phyloP scores from a whole-genome alignment of 2,797 vertebrate genomes.

The Psittacula derbiana region DNA sequence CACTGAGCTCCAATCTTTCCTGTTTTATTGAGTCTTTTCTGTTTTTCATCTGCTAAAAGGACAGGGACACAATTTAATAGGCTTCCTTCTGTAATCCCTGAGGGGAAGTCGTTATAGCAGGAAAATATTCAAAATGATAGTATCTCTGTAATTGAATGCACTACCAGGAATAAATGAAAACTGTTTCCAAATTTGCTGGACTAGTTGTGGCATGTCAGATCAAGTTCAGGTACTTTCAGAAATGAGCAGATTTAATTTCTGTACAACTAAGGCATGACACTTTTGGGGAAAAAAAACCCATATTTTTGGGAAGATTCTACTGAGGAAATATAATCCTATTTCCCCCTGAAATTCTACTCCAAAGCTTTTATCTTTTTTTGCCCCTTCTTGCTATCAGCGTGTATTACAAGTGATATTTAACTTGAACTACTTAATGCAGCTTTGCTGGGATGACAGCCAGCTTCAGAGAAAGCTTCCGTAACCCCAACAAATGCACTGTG shows the following conservation, averaged over 20 bases:
- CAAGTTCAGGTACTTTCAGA: slow-evolving; percentile 17
- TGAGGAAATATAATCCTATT: background rate
- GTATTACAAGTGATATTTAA: slow-evolving; percentile 37
- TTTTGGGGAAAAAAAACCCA: background rate
- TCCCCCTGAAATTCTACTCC: background rate
- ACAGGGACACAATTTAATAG: slow-evolving; percentile 13
- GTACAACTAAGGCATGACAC: background rate
- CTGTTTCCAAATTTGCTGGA: background rate
- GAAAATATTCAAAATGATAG: slow-evolving; percentile 54
- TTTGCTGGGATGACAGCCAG: slow-evolving; percentile 27
- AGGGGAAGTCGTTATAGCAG: slow-evolving; percentile 10
- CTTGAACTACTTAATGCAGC: slow-evolving; percentile 42
- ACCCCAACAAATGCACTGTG: background rate
- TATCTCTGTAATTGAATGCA: slow-evolving; percentile 57
- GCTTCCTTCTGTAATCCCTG: slow-evolving; percentile 12
- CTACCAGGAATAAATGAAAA: slow-evolving; percentile 27
- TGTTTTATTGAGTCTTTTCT: background rate
- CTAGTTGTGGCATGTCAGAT: background rate
- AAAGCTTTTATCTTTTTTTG: slow-evolving; percentile 1
- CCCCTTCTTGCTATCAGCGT: background rate
- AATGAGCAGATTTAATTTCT: slow-evolving; percentile 7
- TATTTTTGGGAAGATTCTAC: background rate
- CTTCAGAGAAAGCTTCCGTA: slow-evolving; percentile 45
- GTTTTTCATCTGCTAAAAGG: background rate
- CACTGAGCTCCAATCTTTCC: background rate